phyloP scores from a whole-genome alignment of 2,888 invertebrate species.

The Microctonus brassicae region DNA sequence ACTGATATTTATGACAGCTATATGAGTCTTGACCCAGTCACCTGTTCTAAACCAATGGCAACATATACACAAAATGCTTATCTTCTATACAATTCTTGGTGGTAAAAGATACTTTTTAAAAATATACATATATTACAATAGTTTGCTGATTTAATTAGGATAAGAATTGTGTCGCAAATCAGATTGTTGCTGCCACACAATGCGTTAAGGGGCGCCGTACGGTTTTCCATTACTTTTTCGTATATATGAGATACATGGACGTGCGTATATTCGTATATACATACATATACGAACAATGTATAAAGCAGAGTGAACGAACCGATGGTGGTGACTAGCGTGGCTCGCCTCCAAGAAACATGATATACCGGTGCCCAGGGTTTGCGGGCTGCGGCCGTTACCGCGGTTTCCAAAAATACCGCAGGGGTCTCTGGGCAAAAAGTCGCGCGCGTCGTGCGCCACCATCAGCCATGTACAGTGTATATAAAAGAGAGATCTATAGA shows the following conservation, averaged over 20 bases:
- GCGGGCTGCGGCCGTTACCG: conserved; percentile 56
- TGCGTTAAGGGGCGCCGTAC: conserved; percentile 35
- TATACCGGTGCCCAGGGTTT: conserved; percentile 58
- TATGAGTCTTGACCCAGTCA: conserved; percentile 36
- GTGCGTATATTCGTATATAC: not conserved
- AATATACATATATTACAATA: conserved; percentile 11
- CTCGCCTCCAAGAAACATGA: conserved; percentile 68
- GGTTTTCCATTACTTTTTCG: conserved; percentile 24
- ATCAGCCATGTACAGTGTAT: not conserved
- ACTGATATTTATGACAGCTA: conserved; percentile 32
- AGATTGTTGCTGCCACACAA: conserved; percentile 50
- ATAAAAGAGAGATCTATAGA: not conserved
- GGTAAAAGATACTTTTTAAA: not conserved
- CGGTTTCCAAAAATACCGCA: conserved; percentile 68
- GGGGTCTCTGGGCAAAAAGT: conserved; percentile 45
- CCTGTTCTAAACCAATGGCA: conserved; percentile 20
- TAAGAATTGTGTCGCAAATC: conserved; percentile 61
- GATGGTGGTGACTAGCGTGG: conserved; percentile 51
- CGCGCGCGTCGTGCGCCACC: conserved; percentile 30
- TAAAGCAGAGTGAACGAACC: conserved; percentile 23
- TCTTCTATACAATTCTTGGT: not conserved
- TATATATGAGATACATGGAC: conserved; percentile 32
- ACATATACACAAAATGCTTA: not conserved
- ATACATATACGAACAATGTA: conserved; percentile 8
- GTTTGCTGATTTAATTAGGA: conserved; percentile 63